Conservation (phyloP, 2,888 invertebrate genomes). For the Pseudococcus jackbeardsleyi region DNA sequence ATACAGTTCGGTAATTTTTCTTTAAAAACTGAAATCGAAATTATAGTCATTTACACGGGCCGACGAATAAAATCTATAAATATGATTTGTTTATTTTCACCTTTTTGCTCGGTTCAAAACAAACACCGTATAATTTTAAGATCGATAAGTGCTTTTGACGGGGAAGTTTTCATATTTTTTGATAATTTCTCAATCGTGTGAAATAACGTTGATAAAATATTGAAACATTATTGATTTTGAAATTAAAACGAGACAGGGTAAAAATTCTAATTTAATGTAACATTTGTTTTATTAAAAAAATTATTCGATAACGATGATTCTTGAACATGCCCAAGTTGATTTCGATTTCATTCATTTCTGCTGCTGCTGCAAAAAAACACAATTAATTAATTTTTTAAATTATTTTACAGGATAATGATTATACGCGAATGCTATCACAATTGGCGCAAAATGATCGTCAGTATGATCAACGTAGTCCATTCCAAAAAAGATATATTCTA, state of each 20-base stretch:
- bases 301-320: no score
- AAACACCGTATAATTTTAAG: neutral
- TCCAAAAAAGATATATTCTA: conserved; percentile 38
- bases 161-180: neutral
- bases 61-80: neutral
- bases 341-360: neutral
- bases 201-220: neutral
- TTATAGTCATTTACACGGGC: neutral
- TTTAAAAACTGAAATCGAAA: conserved; percentile 39
- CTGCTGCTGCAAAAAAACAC: neutral
- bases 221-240: neutral
- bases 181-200: neutral
- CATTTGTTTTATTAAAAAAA: no score
- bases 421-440: neutral
- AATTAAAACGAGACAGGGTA: neutral
- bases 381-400: neutral
- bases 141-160: conserved; percentile 7
- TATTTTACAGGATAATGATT: conserved; percentile 37
- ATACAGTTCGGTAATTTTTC: conserved; percentile 56
- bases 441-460: neutral
- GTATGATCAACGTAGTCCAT: conserved; percentile 34
- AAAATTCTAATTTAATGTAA: neutral
- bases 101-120: neutral
- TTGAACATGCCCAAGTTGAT: neutral
- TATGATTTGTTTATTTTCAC: neutral